Conservation (phyloP, 2,888 invertebrate genomes). For the Cybosia mesomella region DNA sequence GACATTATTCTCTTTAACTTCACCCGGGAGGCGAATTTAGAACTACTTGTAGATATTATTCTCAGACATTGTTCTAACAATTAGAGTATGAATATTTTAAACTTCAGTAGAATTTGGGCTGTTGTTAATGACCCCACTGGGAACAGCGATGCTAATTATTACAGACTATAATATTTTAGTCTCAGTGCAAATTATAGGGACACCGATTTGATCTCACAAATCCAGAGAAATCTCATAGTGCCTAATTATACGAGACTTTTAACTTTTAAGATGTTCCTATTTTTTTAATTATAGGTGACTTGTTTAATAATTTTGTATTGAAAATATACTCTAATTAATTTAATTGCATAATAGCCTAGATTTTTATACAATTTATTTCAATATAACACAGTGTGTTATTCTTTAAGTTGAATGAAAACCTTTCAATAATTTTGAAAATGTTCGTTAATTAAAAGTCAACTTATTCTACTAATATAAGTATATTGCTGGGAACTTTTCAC, state of each 20-base stretch:
- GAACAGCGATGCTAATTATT: background rate
- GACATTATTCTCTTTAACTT: slow-evolving; percentile 5
- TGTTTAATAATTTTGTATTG: background rate
- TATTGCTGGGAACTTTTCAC: background rate
- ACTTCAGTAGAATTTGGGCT: background rate
- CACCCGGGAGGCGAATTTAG: slow-evolving; percentile 6
- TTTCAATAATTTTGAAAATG: background rate
- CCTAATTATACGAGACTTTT: background rate
- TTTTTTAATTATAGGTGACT: background rate
- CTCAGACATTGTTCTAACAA: slow-evolving; percentile 16
- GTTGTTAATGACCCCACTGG: slow-evolving; percentile 23
- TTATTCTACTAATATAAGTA: background rate
- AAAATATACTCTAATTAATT: too few species aligned
- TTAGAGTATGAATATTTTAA: slow-evolving; percentile 19
- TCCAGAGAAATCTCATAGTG: background rate
- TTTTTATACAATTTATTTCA: too few species aligned
- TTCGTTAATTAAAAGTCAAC: background rate
- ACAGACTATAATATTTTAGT: background rate
- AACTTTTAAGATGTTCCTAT: background rate
- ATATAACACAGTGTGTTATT: background rate
- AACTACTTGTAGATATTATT: slow-evolving; percentile 11
- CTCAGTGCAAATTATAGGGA: background rate
- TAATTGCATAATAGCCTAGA: background rate
- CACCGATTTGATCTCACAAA: background rate
- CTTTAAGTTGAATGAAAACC: background rate